Conservation (phyloP, 2,113 vertebrate genomes). For the Neodon shergylaensis region DNA sequence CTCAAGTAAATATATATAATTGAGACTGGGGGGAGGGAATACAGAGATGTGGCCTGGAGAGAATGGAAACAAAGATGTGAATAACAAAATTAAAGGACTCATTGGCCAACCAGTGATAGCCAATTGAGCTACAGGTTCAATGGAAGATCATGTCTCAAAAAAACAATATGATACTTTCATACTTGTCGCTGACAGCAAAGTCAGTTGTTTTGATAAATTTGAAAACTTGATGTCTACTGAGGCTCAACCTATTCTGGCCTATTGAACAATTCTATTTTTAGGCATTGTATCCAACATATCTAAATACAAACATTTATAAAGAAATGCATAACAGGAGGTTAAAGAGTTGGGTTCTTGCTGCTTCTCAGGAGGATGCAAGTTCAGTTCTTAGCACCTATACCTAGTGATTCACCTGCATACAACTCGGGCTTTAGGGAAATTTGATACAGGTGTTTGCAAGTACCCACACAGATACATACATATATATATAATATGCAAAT, state of each 20-base stretch:
- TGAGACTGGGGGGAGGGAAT: neutral
- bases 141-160: neutral
- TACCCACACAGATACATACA: neutral
- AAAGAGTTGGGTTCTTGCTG: neutral
- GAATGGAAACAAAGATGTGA: neutral
- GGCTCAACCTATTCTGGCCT: neutral
- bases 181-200: neutral
- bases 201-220: neutral
- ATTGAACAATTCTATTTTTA: neutral
- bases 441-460: neutral
- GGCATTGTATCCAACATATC: neutral
- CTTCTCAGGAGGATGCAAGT: neutral
- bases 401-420: too few relatives aligned
- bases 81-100: neutral
- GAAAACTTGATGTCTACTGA: neutral
- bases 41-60: neutral
- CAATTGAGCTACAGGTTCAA: neutral
- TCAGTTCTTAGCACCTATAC: neutral
- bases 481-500: neutral
- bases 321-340: neutral
- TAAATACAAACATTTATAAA: neutral
- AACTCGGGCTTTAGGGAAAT: neutral
- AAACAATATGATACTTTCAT: neutral
- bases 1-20: neutral
- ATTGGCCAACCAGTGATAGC: neutral